A percentile compares a stretch with the other conserved stretches of the same genome.
phyloP scores from a whole-genome alignment of 2,888 invertebrate genomes.

The Junonia oenone region DNA sequence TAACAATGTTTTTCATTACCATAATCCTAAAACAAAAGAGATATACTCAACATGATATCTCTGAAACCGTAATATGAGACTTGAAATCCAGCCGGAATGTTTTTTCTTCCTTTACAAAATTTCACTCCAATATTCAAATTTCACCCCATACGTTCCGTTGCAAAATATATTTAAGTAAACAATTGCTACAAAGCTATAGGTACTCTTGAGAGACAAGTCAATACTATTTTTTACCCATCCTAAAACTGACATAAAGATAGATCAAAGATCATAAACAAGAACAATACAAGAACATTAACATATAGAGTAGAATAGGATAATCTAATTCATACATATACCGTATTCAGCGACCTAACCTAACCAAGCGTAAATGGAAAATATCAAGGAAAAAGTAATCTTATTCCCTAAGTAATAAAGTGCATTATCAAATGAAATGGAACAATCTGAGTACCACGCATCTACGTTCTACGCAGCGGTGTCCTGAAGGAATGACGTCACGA shows the following conservation, averaged over 20 bases:
- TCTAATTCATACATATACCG: background rate
- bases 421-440: constrained; percentile 19
- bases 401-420: constrained; percentile 11
- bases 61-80: too few relatives aligned
- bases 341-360: constrained; percentile 22
- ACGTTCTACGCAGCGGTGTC: constrained; percentile 39
- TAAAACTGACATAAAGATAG: background rate
- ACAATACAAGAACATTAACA: background rate
- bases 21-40: too few relatives aligned
- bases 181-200: too few relatives aligned
- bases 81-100: too few relatives aligned
- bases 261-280: background rate
- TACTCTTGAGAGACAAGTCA: too few relatives aligned
- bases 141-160: too few relatives aligned
- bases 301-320: background rate
- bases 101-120: too few relatives aligned
- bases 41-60: too few relatives aligned
- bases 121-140: too few relatives aligned
- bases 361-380: constrained; percentile 16
- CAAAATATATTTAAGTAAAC: too few relatives aligned
- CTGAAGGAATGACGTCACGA: constrained; percentile 41
- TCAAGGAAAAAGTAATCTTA: constrained; percentile 21
- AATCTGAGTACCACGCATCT: constrained; percentile 33
- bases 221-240: too few relatives aligned
- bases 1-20: too few relatives aligned